These are phyloP conservation scores for Sarcophaga rosellei DNA, from an alignment of 2,888 invertebrate genomes.

Conservation along the genomic window DNA sequence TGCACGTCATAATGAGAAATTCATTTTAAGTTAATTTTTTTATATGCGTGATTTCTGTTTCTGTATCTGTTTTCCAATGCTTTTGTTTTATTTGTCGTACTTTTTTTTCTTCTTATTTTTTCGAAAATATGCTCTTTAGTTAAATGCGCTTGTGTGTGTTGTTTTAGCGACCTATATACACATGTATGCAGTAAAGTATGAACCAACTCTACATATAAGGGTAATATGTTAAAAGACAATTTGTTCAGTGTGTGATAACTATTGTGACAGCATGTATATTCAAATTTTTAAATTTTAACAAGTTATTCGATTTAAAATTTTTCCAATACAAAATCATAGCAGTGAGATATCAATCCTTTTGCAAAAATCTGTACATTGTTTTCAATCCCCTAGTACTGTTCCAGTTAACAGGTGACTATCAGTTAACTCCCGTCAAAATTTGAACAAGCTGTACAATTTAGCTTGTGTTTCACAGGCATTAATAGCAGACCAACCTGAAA, in stretches of 20 bases:
- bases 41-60: slow-evolving; percentile 64
- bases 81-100: neutral
- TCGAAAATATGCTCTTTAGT: neutral
- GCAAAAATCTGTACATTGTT: too few species aligned
- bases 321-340: too few species aligned
- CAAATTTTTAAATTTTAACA: too few species aligned
- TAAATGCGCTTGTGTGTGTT: neutral
- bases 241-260: neutral
- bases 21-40: slow-evolving; percentile 70
- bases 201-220: neutral
- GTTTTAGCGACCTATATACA: slow-evolving; percentile 6
- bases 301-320: too few species aligned
- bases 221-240: neutral
- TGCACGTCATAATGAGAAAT: slow-evolving; percentile 73
- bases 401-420: too few species aligned
- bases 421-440: too few species aligned
- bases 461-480: too few species aligned
- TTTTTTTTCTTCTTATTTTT: neutral
- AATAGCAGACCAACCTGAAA: too few species aligned
- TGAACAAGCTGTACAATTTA: too few species aligned
- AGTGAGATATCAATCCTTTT: too few species aligned
- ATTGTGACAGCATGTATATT: neutral
- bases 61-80: neutral
- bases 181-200: neutral
- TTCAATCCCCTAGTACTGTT: too few species aligned